Base-by-base conservation (phyloP, 2,113 vertebrate genomes). In the Tauraco erythrolophus region DNA sequence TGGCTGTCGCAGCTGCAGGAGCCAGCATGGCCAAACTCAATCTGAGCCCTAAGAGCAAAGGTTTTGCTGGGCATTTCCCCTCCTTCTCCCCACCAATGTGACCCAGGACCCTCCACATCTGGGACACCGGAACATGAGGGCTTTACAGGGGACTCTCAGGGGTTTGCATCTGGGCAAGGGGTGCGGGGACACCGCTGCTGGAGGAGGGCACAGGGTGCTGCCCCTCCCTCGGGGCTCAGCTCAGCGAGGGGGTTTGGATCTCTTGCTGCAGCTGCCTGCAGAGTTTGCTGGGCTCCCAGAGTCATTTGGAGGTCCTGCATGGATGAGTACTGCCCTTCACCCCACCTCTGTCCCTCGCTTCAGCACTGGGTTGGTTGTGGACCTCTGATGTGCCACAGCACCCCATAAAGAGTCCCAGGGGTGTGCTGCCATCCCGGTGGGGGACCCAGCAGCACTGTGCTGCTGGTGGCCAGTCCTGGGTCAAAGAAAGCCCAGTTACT, bases 361-460 rank as follows among this genome's bases (percentile, higher is more conserved):
- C 46, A 56, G 71, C 0, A 0, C 39, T 23, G 33, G 16, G n/a
- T 65, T 80, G 56, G 5, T 50, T 88, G 51, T 58, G 58, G 45
- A 28, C 8, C 50, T 13, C 35, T 46, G 19, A 19, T 50, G 16
- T 89, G 35, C 79, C 9, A 0, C 4, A 74, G 54, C 58, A 37
- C 30, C 50, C 33, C 61, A 7, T 33, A 16, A 30, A 56, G 78
- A 41, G 37, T 66, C 15, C 56, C 50, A 41, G 48, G 33, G 41
- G 11, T 28, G 62, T 92, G 62, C 54, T 91, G 71, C 71, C 3
- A 1, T 76, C 24, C 48, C 24, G 14, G 8, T 4, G 4, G 50
- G 19, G 19, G 13, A 11, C 28, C 14, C 35, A 41, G 25, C 1
- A 1, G 37, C 46, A 54, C 51, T 86, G 4, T n/a, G 58, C 2